Base-by-base conservation (phyloP, 2,797 vertebrate genomes). In the Acanthornis magna region DNA sequence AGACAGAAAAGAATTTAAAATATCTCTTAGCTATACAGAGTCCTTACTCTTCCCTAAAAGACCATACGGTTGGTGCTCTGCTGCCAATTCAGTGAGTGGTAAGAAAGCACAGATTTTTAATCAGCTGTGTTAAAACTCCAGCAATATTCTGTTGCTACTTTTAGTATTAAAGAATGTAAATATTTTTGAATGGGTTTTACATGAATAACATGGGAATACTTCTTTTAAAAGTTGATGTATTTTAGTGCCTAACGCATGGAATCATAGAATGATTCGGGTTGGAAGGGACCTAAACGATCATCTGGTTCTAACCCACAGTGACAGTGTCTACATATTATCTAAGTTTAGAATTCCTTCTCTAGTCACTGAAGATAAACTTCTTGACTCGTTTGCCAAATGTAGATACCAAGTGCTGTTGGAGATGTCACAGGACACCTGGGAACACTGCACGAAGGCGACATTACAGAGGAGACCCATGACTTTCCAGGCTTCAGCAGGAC, bases 51-150 rank as follows among this genome's bases (percentile, higher is more conserved):
- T 89, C 66, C 53, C n/a, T 67, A 16, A 38, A 71, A 83, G 25
- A 67, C 74, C 78, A 66, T 66, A 86, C 7, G 1, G 61, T 78
- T 3, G 3, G 36, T 80, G 48, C 73, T 88, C 4, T 70, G 63
- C 48, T 84, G 78, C 81, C 77, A 92, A 51, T 47, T 91, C 65
- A 86, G 57, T 40, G 54, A 81, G 57, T 60, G 53, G 18, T 62
- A 65, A 48, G 57, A 63, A 73, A 84, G 57, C 68, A 91, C 51
- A 91, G 88, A 87, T 94, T 92, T 91, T 91, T 84, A 84, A 55
- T 91, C 65, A 91, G 15, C 62, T 88, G 61, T 86, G 45, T 54
- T 86, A 84, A 80, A 96, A 73, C 16, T 77, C 61, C 42, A 10
- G n/a, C 60, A 88, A 66, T 61, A 48, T 32, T 80, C 70, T 91